Conservation (phyloP, 1,140 invertebrate species). For the Drosophila cardini region DNA sequence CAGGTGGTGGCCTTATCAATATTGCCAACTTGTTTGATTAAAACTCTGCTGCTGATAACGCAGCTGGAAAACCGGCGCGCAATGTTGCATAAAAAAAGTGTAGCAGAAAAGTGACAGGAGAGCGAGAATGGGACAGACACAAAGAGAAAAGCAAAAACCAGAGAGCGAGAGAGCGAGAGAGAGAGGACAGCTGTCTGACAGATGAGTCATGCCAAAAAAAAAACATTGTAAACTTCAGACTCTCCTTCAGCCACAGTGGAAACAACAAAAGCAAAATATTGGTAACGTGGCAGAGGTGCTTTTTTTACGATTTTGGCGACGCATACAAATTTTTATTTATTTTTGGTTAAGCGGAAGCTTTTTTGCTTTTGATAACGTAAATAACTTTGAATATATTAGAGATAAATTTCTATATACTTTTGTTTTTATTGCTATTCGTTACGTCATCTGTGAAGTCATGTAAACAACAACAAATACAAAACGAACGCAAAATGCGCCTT, state of each 20-base stretch:
- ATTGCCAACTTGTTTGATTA: slow-evolving; percentile 51
- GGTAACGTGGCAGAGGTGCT: slow-evolving; percentile 34
- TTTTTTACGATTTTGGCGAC: background rate
- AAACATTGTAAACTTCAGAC: slow-evolving; percentile 20
- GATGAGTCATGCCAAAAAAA: slow-evolving; percentile 31
- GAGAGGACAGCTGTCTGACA: slow-evolving; percentile 20
- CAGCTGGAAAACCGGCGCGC: slow-evolving; percentile 44
- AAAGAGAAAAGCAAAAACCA: background rate
- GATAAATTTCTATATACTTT: background rate
- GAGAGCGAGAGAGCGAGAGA: background rate
- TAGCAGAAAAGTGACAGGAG: slow-evolving; percentile 6
- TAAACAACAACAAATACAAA: slow-evolving; percentile 24
- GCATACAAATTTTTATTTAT: background rate
- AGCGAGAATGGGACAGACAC: background rate
- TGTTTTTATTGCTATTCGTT: slow-evolving; percentile 14
- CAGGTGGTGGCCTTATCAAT: slow-evolving; percentile 34
- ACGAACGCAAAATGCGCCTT: background rate
- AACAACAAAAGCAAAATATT: slow-evolving; percentile 8
- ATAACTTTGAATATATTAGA: slow-evolving; percentile 17
- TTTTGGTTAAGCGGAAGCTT: background rate
- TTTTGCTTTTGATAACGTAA: slow-evolving; percentile 6
- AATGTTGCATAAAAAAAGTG: slow-evolving; percentile 33
- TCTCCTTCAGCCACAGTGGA: slow-evolving; percentile 8
- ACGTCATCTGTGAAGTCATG: slow-evolving; percentile 44
- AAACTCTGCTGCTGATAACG: slow-evolving; percentile 31